Conservation (phyloP, 2,888 invertebrate genomes). For the Rotaria socialis region DNA sequence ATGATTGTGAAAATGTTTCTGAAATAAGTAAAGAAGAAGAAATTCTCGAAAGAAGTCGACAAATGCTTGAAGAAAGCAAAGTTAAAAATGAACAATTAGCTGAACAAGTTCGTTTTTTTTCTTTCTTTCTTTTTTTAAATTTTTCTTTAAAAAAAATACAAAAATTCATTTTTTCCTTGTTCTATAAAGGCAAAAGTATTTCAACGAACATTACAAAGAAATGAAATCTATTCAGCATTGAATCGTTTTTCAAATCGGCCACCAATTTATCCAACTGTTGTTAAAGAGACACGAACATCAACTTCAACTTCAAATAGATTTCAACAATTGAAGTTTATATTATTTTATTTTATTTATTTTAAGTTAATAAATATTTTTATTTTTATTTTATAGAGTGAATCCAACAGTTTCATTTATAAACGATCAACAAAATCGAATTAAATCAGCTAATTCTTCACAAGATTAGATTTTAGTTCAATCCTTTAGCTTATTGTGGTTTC, state of each 20-base stretch:
- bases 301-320: neutral
- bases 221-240: neutral
- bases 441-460: neutral
- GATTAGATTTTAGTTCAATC: neutral
- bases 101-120: slow-evolving; percentile 22
- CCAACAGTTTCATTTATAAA: neutral
- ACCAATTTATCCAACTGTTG: slow-evolving; percentile 16
- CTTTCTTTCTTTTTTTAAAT: too few relatives aligned
- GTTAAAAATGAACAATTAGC: slow-evolving; percentile 32
- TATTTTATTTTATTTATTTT: neutral
- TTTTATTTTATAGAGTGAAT: neutral
- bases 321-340: neutral
- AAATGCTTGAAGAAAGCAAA: slow-evolving; percentile 36
- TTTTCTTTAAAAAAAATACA: too few relatives aligned
- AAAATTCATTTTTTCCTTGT: neutral
- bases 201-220: slow-evolving; percentile 28
- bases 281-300: slow-evolving; percentile 20
- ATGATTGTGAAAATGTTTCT: neutral
- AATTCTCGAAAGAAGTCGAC: slow-evolving; percentile 31
- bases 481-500: neutral
- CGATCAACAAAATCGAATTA: neutral
- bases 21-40: slow-evolving; percentile 25
- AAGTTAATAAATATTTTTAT: neutral
- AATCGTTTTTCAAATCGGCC: slow-evolving; percentile 24
- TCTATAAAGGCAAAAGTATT: slow-evolving; percentile 17